Conservation (phyloP, 2,113 vertebrate genomes). For the Epinephelus cyanopodus region DNA sequence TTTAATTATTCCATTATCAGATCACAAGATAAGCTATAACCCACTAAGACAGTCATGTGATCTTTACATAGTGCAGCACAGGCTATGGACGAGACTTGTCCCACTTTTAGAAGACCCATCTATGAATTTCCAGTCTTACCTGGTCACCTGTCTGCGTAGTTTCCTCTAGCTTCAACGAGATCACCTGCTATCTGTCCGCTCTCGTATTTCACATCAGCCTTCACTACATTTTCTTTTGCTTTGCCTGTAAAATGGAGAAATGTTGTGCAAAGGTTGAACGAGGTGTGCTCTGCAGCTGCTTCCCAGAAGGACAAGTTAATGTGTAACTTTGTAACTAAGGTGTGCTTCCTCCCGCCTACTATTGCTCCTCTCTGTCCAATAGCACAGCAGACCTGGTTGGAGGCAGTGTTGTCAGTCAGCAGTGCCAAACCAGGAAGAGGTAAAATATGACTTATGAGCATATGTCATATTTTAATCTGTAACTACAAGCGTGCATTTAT, state of each 20-base stretch:
- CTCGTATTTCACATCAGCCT: constrained; percentile 39
- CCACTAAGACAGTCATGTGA: neutral
- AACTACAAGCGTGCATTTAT: neutral
- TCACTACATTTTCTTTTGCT: constrained; percentile 25
- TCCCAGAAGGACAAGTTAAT: constrained; percentile 81
- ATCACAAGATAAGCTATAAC: neutral
- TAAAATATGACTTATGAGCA: constrained; percentile 14
- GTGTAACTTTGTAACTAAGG: constrained; percentile 78
- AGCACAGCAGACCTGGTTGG: constrained; percentile 30
- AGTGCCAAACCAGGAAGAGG: constrained; percentile 59
- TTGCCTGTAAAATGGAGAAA: constrained; percentile 68
- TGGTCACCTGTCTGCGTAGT: constrained; percentile 37
- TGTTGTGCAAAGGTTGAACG: constrained; percentile 81
- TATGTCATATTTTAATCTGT: neutral
- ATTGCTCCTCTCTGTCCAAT: constrained; percentile 59
- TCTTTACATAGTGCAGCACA: neutral
- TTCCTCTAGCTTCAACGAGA: constrained; percentile 9
- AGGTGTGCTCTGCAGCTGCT: constrained; percentile 69
- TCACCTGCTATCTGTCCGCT: constrained; percentile 23
- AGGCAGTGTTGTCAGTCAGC: constrained; percentile 28
- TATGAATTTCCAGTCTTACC: constrained; percentile 64
- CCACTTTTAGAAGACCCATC: neutral
- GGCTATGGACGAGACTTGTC: neutral
- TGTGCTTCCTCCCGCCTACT: constrained; percentile 60
- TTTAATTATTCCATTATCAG: neutral